These are phyloP conservation scores for Chrysochloris asiatica DNA, from an alignment of 2,113 vertebrate species.

Conservation along the genomic window DNA sequence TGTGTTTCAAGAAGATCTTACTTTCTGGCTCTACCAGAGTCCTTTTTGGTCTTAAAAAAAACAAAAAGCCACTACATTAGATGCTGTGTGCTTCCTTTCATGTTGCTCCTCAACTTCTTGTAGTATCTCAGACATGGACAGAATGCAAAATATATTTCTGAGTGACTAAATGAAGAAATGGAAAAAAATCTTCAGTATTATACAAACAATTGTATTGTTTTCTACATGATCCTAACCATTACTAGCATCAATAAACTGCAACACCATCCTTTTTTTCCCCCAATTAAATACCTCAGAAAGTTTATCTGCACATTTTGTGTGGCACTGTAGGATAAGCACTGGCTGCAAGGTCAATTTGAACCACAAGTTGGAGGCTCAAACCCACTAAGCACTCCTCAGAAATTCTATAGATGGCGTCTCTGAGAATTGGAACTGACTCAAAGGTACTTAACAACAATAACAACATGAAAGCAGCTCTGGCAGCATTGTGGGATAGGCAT, in stretches of 20 bases:
- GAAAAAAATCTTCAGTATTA: not conserved
- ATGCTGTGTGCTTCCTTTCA: not conserved
- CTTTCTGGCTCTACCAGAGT: not conserved
- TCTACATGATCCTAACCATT: not conserved
- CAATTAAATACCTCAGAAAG: not conserved
- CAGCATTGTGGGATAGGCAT: too few relatives aligned
- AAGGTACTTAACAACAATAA: too few relatives aligned
- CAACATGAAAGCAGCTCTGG: too few relatives aligned
- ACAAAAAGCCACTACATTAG: not conserved
- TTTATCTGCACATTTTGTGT: not conserved
- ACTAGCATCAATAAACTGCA: not conserved
- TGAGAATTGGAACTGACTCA: too few relatives aligned
- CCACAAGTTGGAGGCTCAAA: too few relatives aligned
- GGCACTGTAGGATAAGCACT: not conserved
- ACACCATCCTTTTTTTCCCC: not conserved
- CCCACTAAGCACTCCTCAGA: too few relatives aligned
- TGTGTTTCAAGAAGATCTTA: not conserved
- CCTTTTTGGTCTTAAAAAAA: not conserved
- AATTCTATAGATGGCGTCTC: too few relatives aligned
- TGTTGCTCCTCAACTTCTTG: not conserved
- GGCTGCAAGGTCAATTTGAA: too few relatives aligned
- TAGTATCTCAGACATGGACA: not conserved
- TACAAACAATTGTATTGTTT: not conserved
- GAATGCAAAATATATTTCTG: not conserved
- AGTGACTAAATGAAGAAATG: not conserved